Base-by-base conservation (phyloP, 2,113 vertebrate species). In the Trogon melanurus region DNA sequence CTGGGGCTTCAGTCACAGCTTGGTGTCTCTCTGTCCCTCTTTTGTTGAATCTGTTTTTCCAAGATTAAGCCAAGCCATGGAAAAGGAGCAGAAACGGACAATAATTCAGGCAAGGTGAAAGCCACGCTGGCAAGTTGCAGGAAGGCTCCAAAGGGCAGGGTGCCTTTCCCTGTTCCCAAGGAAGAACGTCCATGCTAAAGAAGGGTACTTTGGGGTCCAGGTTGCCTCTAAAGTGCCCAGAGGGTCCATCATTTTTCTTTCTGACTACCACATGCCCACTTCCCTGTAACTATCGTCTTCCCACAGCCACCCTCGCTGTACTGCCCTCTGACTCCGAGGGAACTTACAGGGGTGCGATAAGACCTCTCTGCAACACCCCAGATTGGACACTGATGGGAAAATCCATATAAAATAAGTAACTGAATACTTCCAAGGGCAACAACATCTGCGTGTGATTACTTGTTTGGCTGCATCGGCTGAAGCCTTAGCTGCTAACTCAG, bases 401-500 rank as follows among this genome's bases (percentile, higher is more conserved):
- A 91, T 69, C 71, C 18, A 2, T 64, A 61, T 78, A 48, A 90
- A 89, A 73, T 41, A 62, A 89, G 79, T 58, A 85, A 88, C 82
- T 0, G 3, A 81, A 54, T 54, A 34, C 89, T 95, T 97, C 48
- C 23, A 4, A 56, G 64, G 58, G 64, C 62, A 90, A 30, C 6
- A 7, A 66, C 0, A 3, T 83, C 89, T 88, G 64, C 8, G 0
- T 80, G 91, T 44, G 85, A 73, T 90, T 85, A 80, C 91, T 94
- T 91, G 94, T 91, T 94, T 66, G 60, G 71, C 79, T 90, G 87
- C 75, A 58, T 1, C 44, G 76, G 93, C 89, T 93, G 90, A 82
- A 94, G 95, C 41, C 54, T 53, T n/a, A 88, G 91, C 74, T 96
- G 94, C 93, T 95, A 82, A 76, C 81, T 96, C 94, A 97, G 95